Conservation (phyloP, 92 coral and sea anemone genomes). For the Porites cylindrica region DNA sequence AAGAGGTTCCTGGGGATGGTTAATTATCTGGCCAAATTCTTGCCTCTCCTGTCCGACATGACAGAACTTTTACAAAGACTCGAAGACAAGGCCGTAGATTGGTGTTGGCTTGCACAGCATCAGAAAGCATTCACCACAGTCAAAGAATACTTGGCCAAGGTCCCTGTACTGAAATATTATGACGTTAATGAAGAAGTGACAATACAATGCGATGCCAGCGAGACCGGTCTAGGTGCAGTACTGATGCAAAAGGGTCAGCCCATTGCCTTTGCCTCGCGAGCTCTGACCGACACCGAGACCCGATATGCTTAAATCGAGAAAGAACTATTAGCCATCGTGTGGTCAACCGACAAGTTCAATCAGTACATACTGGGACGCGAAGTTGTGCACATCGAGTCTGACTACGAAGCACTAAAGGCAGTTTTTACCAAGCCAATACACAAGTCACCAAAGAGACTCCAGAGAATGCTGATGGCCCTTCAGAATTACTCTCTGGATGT, state of each 20-base stretch:
- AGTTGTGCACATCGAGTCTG: slow-evolving; percentile 26
- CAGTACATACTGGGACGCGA: slow-evolving; percentile 51
- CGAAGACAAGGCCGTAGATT: slow-evolving; percentile 53
- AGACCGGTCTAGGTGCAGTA: slow-evolving; percentile 50
- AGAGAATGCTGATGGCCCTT: slow-evolving; percentile 43
- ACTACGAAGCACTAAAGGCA: slow-evolving; percentile 51
- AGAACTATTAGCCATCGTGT: slow-evolving; percentile 52
- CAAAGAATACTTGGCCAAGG: slow-evolving; percentile 30
- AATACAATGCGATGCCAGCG: slow-evolving; percentile 47
- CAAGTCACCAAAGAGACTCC: slow-evolving; percentile 53
- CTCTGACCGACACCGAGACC: slow-evolving; percentile 37
- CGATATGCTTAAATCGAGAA: slow-evolving; percentile 31
- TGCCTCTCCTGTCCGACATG: slow-evolving; percentile 33
- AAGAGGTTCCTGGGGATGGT: slow-evolving; percentile 40
- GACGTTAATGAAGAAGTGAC: slow-evolving; percentile 36
- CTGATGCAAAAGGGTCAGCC: slow-evolving; percentile 54
- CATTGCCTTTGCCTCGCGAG: slow-evolving; percentile 41
- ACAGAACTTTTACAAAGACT: slow-evolving; percentile 43
- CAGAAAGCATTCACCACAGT: slow-evolving; percentile 40
- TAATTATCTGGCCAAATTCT: slow-evolving; percentile 33
- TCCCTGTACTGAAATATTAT: slow-evolving; percentile 36
- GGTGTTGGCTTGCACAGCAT: slow-evolving; percentile 45
- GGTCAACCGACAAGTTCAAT: slow-evolving; percentile 43
- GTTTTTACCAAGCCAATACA: slow-evolving; percentile 44
- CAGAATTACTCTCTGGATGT: slow-evolving; percentile 44